These are phyloP conservation scores for Bombus affinis DNA, from an alignment of 1,140 invertebrate genomes.

Conservation along the genomic window DNA sequence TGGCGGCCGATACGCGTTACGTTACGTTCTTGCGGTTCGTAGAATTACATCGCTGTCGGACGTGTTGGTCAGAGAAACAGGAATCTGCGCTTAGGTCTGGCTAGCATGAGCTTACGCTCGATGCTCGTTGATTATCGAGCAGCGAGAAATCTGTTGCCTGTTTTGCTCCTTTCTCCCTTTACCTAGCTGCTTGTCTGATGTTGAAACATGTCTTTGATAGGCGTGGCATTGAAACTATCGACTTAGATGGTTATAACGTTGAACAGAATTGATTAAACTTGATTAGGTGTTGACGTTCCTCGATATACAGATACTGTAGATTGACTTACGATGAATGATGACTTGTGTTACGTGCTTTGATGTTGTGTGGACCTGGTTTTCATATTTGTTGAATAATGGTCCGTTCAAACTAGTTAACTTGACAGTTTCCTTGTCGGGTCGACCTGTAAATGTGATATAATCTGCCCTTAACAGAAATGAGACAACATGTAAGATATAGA, in stretches of 20 bases:
- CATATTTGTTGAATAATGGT: not conserved
- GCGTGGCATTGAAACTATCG: conserved; percentile 34
- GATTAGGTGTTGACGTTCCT: conserved; percentile 32
- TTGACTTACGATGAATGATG: not conserved
- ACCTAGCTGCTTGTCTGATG: conserved; percentile 1
- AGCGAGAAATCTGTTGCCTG: not conserved
- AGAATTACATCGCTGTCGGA: conserved; percentile 60
- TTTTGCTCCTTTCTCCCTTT: conserved; percentile 6
- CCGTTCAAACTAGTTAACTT: not conserved
- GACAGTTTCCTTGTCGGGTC: not conserved
- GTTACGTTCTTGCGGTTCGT: conserved; percentile 66
- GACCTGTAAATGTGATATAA: not conserved
- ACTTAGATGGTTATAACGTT: conserved; percentile 15
- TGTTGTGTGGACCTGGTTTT: not conserved
- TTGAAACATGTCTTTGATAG: conserved; percentile 38
- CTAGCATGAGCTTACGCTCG: conserved; percentile 27
- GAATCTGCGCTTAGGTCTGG: conserved; percentile 68
- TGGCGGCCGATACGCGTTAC: conserved; percentile 62
- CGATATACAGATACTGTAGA: not conserved
- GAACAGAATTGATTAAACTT: conserved; percentile 26
- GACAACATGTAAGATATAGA: not conserved
- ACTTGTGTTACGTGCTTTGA: not conserved
- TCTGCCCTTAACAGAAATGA: not conserved
- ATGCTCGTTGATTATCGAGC: conserved; percentile 60
- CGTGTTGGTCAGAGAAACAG: conserved; percentile 64